Evolutionary conservation across 2,797 vertebrate species (phyloP).

Genomic region (Hybognathus amarus): DNA sequence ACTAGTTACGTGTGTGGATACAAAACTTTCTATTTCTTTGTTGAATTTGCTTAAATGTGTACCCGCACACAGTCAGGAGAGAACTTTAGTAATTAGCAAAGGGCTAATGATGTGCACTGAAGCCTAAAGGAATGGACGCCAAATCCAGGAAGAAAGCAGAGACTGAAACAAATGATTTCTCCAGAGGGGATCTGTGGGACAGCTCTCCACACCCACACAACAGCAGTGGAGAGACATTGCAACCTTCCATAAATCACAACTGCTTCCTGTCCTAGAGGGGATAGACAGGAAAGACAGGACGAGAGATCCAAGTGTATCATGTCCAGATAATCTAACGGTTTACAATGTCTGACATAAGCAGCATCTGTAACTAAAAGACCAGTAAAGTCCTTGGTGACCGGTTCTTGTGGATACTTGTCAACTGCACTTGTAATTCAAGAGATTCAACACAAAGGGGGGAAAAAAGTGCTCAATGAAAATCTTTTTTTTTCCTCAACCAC

Average conservation of each 20-base stretch:
- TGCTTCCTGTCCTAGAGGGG: slow-evolving; percentile 34
- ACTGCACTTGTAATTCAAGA: too few relatives aligned
- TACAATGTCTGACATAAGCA: slow-evolving; percentile 26
- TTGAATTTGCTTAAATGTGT: background rate
- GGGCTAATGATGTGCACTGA: slow-evolving; percentile 47
- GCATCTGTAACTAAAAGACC: slow-evolving; percentile 19
- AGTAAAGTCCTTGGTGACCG: slow-evolving; percentile 14
- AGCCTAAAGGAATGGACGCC: slow-evolving; percentile 3
- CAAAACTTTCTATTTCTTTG: background rate
- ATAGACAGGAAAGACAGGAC: slow-evolving; percentile 26
- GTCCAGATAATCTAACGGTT: slow-evolving; percentile 43
- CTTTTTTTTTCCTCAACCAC: too few relatives aligned
- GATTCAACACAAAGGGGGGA: too few relatives aligned
- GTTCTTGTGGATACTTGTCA: slow-evolving; percentile 20
- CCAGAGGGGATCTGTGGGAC: slow-evolving; percentile 17
- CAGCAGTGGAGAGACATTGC: slow-evolving; percentile 28
- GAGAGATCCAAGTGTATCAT: slow-evolving; percentile 42
- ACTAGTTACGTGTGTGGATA: background rate
- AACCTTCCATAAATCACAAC: slow-evolving; percentile 56
- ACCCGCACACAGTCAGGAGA: slow-evolving; percentile 19
- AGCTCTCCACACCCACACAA: slow-evolving; percentile 39
- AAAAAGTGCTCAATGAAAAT: too few relatives aligned
- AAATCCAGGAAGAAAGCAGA: slow-evolving; percentile 15
- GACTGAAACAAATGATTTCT: slow-evolving; percentile 39
- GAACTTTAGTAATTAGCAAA: slow-evolving; percentile 51